Evolutionary conservation across 2,797 vertebrate species (phyloP), one percentile per base, ranked within the genome.

Genomic region (Notamacropus eugenii): DNA sequence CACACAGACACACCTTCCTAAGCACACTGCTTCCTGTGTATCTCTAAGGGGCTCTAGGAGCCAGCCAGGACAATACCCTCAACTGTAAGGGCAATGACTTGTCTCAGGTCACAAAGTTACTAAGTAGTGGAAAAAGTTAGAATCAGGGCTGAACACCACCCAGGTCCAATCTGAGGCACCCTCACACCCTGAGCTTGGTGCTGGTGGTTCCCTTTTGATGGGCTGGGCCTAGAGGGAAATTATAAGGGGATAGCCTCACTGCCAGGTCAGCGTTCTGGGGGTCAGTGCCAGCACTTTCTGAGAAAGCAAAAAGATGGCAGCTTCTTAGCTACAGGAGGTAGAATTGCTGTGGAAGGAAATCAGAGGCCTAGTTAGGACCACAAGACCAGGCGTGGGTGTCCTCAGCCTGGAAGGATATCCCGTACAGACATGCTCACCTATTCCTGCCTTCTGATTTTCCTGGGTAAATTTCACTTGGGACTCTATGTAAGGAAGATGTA

Each of bases 191-290:
- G 19, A 46, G n/a, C 5, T 6, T n/a, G 16, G 62, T 8, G 34
- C 19, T 40, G 67, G n/a, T 24, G 2, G 6, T 24, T 22, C 67
- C n/a, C n/a, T 82, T 82, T 11, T 82, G 74, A 46, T 46, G 40
- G 6, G 40, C 10, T 11, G 40, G 19, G 22, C 74, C 19, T 22
- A n/a, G 59, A 67, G 59, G 31, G 59, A 67, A 16, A 34, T n/a
- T 67, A 14, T 13, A 67, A 67, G 13, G 59, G 31, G 4, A 67
- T 11, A 0, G 12, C 59, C 62, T 62, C 31, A 62, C 31, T 22
- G 0, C 62, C 62, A 67, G 19, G 22, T 0, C n/a, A 19, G n/a
- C 5, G n/a, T 0, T 8, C 19, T 14, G 40, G n/a, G 40, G 6
- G n/a, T 52, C 74, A 82, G 22, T 46, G 40, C 40, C 22, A 9